Percentiles rank a stretch among this genome's conserved stretches.
Evolutionary conservation across 2,888 invertebrate species (phyloP).

Genomic region (Lissocephala sabroskyi): DNA sequence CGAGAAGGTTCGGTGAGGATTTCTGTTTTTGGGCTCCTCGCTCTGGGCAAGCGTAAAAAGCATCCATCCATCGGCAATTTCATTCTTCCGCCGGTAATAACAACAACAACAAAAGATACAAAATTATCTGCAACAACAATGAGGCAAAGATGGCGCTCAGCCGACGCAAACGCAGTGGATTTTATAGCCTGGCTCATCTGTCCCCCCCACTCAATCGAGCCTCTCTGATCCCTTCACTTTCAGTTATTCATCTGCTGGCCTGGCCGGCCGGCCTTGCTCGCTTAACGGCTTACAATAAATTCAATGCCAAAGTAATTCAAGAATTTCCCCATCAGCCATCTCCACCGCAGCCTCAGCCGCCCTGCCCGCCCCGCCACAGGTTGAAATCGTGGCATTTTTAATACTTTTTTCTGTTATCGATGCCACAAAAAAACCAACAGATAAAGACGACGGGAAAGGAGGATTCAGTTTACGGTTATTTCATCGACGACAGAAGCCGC

Average conservation of each 20-base stretch:
- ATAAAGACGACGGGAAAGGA: too few relatives aligned
- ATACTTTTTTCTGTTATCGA: constrained; percentile 11
- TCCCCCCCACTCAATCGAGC: constrained; percentile 2
- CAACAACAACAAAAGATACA: constrained; percentile 34
- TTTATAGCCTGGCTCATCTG: constrained; percentile 25
- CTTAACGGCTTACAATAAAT: constrained; percentile 48
- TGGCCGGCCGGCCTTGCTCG: constrained; percentile 10
- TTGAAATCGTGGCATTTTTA: constrained; percentile 29
- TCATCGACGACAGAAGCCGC: too few relatives aligned
- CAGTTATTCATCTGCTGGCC: too few relatives aligned
- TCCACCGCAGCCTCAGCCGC: constrained; percentile 8
- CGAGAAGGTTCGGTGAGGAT: too few relatives aligned
- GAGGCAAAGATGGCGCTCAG: constrained; percentile 16
- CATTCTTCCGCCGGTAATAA: constrained; percentile 52
- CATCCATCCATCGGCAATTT: constrained; percentile 46
- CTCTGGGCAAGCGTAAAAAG: constrained; percentile 18
- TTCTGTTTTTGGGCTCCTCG: too few relatives aligned
- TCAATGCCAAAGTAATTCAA: constrained; percentile 34
- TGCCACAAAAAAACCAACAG: too few relatives aligned
- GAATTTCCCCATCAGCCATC: neutral
- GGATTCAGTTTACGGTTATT: too few relatives aligned
- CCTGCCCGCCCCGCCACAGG: constrained; percentile 28
- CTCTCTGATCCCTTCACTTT: too few relatives aligned
- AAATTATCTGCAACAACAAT: constrained; percentile 30
- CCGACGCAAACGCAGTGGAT: constrained; percentile 11